Conservation (phyloP, 2,113 vertebrate genomes). For the Tor tambroides region DNA sequence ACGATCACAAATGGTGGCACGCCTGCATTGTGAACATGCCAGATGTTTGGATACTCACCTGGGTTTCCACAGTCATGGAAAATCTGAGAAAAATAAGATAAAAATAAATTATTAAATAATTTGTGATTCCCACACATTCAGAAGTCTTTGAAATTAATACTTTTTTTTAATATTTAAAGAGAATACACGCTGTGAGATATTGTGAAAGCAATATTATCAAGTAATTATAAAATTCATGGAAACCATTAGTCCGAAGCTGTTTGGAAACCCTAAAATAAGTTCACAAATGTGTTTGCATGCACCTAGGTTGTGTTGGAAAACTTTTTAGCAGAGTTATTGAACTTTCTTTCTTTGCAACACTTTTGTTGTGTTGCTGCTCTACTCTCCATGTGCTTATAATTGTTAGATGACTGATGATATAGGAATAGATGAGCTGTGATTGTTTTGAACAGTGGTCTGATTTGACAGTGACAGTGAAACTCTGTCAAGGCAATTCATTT, state of each 20-base stretch:
- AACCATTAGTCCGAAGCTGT: background rate
- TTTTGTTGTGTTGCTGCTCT: background rate
- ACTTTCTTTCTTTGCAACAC: too few relatives aligned
- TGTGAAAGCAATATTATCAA: too few relatives aligned
- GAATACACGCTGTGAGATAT: background rate
- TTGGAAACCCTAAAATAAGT: background rate
- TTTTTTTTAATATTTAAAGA: too few relatives aligned
- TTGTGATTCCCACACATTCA: background rate
- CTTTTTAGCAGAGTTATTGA: background rate
- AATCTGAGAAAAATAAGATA: too few relatives aligned
- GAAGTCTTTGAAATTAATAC: background rate
- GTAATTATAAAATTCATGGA: background rate
- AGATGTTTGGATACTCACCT: constrained; percentile 1
- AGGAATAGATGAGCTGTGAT: background rate
- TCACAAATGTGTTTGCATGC: background rate
- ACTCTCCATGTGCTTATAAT: background rate
- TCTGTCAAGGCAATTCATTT: constrained; percentile 11
- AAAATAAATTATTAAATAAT: too few relatives aligned
- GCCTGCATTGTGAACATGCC: background rate
- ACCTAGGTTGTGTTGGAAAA: background rate
- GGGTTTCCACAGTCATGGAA: background rate
- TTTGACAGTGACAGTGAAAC: background rate
- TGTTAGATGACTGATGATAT: constrained; percentile 7
- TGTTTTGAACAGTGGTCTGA: background rate
- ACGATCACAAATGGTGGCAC: background rate